Evolutionary conservation across 2,113 vertebrate genomes (phyloP).

Genomic region (Sciurus niger): DNA sequence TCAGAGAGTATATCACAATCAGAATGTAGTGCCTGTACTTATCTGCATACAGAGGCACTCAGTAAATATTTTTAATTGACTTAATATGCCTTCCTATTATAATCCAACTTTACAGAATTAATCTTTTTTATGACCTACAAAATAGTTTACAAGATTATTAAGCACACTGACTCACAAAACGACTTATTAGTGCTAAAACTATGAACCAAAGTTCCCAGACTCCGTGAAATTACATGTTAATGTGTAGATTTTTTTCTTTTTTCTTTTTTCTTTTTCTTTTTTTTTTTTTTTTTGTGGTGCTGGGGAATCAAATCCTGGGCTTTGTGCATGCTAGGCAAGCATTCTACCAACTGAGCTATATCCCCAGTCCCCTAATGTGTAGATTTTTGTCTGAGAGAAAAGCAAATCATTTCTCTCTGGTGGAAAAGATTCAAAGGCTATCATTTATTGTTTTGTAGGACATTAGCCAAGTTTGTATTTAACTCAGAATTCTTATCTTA

Average conservation of each 20-base stretch:
- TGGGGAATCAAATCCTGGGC: too few relatives aligned
- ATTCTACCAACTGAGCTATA: too few relatives aligned
- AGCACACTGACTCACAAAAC: neutral
- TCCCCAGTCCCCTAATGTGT: neutral
- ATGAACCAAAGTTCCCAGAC: neutral
- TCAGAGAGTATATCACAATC: neutral
- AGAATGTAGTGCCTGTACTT: neutral
- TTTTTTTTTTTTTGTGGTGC: too few relatives aligned
- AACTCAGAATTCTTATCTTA: conserved; percentile 29
- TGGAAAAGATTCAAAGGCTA: conserved; percentile 28
- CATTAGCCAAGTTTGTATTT: neutral
- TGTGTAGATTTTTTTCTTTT: neutral
- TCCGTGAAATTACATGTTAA: neutral
- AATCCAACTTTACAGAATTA: conserved; percentile 37
- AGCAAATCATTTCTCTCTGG: conserved; percentile 41
- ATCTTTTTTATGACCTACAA: conserved; percentile 30
- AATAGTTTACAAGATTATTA: conserved; percentile 6
- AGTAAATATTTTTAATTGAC: conserved; percentile 31
- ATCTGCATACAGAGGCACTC: neutral
- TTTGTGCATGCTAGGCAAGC: too few relatives aligned
- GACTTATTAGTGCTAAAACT: neutral
- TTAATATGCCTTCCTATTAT: neutral
- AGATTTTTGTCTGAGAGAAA: conserved; percentile 4
- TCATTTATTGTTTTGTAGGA: neutral
- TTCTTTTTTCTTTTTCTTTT: too few relatives aligned